Conservation (phyloP, 2,888 invertebrate species). For the Adelognathus sp. region DNA sequence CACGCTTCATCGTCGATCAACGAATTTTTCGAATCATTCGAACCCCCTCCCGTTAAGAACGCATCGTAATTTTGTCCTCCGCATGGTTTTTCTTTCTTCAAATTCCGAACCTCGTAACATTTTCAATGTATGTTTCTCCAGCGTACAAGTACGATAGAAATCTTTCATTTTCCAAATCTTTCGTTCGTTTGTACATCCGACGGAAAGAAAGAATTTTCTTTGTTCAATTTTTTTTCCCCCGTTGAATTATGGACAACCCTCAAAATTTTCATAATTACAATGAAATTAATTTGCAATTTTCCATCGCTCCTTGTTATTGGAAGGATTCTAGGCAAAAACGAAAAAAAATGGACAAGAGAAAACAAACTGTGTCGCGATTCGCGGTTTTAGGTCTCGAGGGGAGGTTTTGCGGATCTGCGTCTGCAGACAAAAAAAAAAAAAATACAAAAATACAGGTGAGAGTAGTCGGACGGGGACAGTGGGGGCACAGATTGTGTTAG, state of each 20-base stretch:
- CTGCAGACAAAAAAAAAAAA: conserved; percentile 60
- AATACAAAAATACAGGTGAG: conserved; percentile 69
- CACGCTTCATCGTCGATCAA: conserved; percentile 46
- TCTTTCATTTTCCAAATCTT: neutral
- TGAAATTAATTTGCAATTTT: conserved; percentile 65
- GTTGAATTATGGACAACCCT: conserved; percentile 80
- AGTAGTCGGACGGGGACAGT: conserved; percentile 26
- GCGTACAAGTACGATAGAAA: conserved; percentile 49
- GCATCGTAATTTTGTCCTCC: conserved; percentile 26
- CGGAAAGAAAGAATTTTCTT: conserved; percentile 52
- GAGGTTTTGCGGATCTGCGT: conserved; percentile 23
- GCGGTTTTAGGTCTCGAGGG: conserved; percentile 12
- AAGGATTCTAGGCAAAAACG: conserved; percentile 53
- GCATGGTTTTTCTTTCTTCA: no score
- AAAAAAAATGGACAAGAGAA: conserved; percentile 55
- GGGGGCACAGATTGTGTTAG: conserved; percentile 76
- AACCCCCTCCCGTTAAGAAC: conserved; percentile 20
- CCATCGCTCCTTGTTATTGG: conserved; percentile 69
- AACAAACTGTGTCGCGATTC: conserved; percentile 67
- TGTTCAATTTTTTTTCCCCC: neutral
- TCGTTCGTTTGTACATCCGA: conserved; percentile 15
- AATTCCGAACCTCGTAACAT: conserved; percentile 48
- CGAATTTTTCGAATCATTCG: conserved; percentile 36
- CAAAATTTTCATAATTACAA: conserved; percentile 71
- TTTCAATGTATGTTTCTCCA: conserved; percentile 51